phyloP scores from a whole-genome alignment of 1,140 invertebrate genomes.

The Drusus annulatus region DNA sequence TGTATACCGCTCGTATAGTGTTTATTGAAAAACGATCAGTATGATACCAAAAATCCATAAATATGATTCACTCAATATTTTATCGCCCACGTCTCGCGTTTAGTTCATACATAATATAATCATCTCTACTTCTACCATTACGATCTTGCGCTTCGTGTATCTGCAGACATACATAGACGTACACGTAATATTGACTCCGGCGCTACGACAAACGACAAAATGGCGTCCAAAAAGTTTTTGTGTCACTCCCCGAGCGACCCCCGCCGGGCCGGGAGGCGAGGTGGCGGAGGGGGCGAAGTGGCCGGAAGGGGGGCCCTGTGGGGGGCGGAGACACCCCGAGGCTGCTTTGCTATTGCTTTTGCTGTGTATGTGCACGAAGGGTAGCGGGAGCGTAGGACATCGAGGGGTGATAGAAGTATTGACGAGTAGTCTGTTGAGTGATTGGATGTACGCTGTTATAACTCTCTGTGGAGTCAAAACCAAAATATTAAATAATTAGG shows the following conservation, averaged over 20 bases:
- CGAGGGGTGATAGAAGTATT: background rate
- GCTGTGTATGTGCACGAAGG: background rate
- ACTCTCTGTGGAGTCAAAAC: background rate
- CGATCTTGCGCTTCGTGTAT: background rate
- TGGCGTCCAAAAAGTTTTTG: constrained; percentile 55
- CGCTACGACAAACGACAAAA: constrained; percentile 53
- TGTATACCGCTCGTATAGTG: too few relatives aligned
- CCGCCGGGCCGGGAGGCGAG: background rate
- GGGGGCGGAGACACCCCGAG: constrained; percentile 16
- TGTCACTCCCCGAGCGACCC: constrained; percentile 41
- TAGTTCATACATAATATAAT: too few relatives aligned
- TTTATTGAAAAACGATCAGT: too few relatives aligned
- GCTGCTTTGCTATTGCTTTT: background rate
- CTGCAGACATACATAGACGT: background rate
- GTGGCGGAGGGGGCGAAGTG: constrained; percentile 9
- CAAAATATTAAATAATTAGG: too few relatives aligned
- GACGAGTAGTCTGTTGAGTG: background rate
- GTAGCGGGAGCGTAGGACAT: background rate
- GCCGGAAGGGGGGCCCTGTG: background rate
- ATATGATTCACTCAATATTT: too few relatives aligned
- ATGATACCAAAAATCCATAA: too few relatives aligned
- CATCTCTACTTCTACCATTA: background rate
- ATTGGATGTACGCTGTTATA: background rate
- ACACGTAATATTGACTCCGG: constrained; percentile 40
- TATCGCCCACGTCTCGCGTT: too few relatives aligned